Conservation (phyloP, 2,888 invertebrate species). For the Myopa tessellatipennis region DNA sequence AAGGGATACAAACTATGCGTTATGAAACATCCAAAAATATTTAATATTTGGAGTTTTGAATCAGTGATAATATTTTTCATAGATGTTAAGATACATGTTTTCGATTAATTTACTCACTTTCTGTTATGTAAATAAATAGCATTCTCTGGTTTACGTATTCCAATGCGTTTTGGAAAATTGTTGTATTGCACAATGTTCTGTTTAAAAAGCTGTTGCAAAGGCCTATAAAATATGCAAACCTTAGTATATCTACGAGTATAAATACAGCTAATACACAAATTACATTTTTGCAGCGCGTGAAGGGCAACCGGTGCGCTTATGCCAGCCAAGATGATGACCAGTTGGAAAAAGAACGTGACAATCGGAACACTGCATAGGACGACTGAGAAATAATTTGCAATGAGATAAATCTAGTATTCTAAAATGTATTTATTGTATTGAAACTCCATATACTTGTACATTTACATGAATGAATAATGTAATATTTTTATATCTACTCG, state of each 20-base stretch:
- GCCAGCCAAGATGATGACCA: constrained; percentile 67
- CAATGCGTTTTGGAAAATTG: constrained; percentile 62
- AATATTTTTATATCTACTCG: too few relatives aligned
- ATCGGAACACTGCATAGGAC: constrained; percentile 67
- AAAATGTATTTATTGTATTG: too few relatives aligned
- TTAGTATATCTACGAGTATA: not conserved
- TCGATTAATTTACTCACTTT: constrained; percentile 54
- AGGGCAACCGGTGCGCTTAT: constrained; percentile 66
- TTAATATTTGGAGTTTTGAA: too few relatives aligned
- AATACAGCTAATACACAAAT: constrained; percentile 5
- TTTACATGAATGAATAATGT: too few relatives aligned
- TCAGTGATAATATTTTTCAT: not conserved
- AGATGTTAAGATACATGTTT: not conserved
- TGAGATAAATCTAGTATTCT: not conserved
- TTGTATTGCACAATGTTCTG: constrained; percentile 67
- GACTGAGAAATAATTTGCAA: constrained; percentile 50
- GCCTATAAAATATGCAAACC: constrained; percentile 37
- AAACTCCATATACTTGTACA: too few relatives aligned
- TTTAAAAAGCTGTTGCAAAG: constrained; percentile 65
- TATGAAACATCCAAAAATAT: too few relatives aligned
- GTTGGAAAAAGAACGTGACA: constrained; percentile 66
- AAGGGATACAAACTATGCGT: too few relatives aligned
- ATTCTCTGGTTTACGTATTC: constrained; percentile 58
- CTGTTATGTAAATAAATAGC: constrained; percentile 62
- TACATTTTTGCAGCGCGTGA: constrained; percentile 65